phyloP scores from a whole-genome alignment of 35 echinoderm and acorn worm species.

The Nesometra sesokonis region DNA sequence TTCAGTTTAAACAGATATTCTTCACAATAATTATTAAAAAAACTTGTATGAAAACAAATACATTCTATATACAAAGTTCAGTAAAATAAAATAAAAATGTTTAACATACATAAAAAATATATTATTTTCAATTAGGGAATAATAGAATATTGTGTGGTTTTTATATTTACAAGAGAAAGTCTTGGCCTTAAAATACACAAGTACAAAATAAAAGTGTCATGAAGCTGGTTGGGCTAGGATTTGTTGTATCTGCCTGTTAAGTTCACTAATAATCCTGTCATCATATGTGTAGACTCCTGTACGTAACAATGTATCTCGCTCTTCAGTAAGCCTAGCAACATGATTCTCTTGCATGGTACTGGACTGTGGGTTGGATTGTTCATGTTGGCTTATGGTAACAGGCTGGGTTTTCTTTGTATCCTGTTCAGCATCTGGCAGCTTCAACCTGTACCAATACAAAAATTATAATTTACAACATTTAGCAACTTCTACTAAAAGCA shows the following conservation, averaged over 20 bases:
- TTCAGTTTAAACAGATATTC: too few species aligned
- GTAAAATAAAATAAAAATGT: too few species aligned
- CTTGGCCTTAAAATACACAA: too few species aligned
- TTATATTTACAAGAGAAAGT: too few species aligned
- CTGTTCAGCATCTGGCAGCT: neutral
- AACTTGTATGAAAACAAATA: too few species aligned
- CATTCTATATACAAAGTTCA: too few species aligned
- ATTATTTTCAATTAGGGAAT: too few species aligned
- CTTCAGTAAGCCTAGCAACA: slow-evolving; percentile 83
- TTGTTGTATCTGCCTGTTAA: slow-evolving; percentile 70
- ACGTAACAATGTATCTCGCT: slow-evolving; percentile 72
- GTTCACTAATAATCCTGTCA: slow-evolving; percentile 84
- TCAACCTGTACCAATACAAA: neutral
- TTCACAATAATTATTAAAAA: too few species aligned
- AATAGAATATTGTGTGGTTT: too few species aligned
- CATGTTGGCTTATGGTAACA: neutral
- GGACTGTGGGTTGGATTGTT: neutral
- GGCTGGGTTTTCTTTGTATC: neutral
- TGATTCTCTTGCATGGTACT: slow-evolving; percentile 41
- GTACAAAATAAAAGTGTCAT: too few species aligned
- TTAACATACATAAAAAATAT: too few species aligned
- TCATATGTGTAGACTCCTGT: slow-evolving; percentile 91
- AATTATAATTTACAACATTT: neutral
- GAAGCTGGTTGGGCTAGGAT: slow-evolving; percentile 25
- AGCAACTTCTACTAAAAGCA: too few species aligned